Evolutionary conservation across 2,888 invertebrate species (phyloP).

Genomic region (Drosophila paracracens): DNA sequence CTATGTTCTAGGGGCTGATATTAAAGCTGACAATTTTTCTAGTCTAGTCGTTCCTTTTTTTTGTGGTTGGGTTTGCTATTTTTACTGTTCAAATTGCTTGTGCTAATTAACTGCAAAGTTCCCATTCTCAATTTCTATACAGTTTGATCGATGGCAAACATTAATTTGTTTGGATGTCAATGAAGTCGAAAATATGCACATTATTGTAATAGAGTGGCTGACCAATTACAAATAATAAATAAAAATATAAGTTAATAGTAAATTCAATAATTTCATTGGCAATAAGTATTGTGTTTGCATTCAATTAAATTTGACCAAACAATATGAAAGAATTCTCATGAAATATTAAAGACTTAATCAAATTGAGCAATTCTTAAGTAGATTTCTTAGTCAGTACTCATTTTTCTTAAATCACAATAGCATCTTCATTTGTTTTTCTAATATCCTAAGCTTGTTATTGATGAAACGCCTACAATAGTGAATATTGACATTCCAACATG

Average conservation of each 20-base stretch:
- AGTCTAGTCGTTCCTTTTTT: conserved; percentile 43
- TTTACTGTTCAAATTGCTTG: conserved; percentile 42
- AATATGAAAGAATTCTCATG: neutral
- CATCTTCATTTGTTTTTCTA: neutral
- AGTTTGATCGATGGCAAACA: conserved; percentile 63
- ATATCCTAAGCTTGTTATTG: neutral
- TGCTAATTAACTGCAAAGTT: conserved; percentile 75
- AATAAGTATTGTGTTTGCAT: neutral
- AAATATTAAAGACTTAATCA: neutral
- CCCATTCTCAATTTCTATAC: conserved; percentile 21
- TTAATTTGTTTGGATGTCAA: conserved; percentile 44
- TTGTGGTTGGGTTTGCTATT: conserved; percentile 1
- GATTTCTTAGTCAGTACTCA: neutral
- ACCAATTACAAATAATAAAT: neutral
- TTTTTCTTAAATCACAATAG: neutral
- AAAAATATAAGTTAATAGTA: neutral
- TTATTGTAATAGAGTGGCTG: neutral
- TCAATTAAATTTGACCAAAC: neutral
- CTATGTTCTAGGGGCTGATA: conserved; percentile 49
- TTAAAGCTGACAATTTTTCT: conserved; percentile 63
- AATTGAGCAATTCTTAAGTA: neutral
- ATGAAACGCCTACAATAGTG: conserved; percentile 1
- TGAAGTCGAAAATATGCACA: conserved; percentile 19
- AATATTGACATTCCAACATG: conserved; percentile 17
- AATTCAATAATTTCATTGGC: neutral